Conservation (phyloP, 1,140 invertebrate species). For the Leucophenga varia region DNA sequence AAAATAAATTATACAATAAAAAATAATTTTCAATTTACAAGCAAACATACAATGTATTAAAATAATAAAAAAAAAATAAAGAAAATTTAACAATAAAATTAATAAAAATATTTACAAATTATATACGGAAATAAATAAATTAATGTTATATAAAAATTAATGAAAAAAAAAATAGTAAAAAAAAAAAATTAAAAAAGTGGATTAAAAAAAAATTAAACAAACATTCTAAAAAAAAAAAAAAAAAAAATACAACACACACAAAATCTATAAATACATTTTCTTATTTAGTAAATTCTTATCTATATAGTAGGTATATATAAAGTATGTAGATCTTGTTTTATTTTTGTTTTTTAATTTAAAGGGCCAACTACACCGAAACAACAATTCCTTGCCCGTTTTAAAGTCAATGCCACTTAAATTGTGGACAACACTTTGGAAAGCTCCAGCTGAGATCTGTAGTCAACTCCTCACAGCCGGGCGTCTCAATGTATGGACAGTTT, state of each 20-base stretch:
- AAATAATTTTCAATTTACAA: constrained; percentile 14
- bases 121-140: too few species aligned
- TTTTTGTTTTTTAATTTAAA: too few species aligned
- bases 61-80: too few species aligned
- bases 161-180: too few species aligned
- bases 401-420: constrained; percentile 53
- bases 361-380: constrained; percentile 42
- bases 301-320: too few species aligned
- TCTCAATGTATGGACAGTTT: constrained; percentile 51
- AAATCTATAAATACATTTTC: constrained; percentile 46
- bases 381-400: constrained; percentile 53
- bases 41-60: too few species aligned
- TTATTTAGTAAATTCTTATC: too few species aligned
- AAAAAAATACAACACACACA: constrained; percentile 26
- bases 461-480: constrained; percentile 52
- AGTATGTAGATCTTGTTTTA: too few species aligned
- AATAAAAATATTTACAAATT: too few species aligned
- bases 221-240: too few species aligned
- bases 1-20: constrained; percentile 24
- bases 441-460: constrained; percentile 46
- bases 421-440: constrained; percentile 53
- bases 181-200: constrained; percentile 43
- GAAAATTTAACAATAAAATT: too few species aligned
- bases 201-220: constrained; percentile 14
- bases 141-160: too few species aligned